Base-by-base conservation (phyloP, 2,888 invertebrate species). In the Hypselothyrea guttata region DNA sequence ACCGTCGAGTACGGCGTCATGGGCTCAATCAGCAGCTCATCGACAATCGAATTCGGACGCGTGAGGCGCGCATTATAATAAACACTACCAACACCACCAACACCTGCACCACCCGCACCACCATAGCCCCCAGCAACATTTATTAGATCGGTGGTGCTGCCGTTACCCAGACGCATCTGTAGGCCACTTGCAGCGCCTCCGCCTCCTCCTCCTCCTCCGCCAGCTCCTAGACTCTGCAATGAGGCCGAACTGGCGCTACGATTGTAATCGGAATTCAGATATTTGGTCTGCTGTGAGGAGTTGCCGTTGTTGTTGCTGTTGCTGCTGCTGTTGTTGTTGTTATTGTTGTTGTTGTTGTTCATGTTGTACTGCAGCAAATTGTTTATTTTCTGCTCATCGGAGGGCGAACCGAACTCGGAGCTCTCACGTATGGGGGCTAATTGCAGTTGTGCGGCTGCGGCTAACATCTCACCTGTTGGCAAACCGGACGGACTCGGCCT, bases 401-500 rank as follows among this genome's bases (percentile, higher is more conserved):
- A 87, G 57, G 90, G 89, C 74, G 89, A 90, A 84, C 90, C 89
- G 74, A 90, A 89, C 86, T 90, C 90, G 74, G 89, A 89, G 67
- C 87, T 86, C 70, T 90, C 90, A 61, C 90, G 89, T 76, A 90
- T 90, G 71, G 90, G 90, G 85, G 90, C 89, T 89, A 90, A 90
- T 81, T 89, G 90, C 81, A 89, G 87, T 87, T 89, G 90, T 86
- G 88, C 87, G 44, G 70, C 78, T 73, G 87, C 87, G 76, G 88
- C 88, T 88, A 89, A 87, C 89, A 89, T 89, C 90, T 90, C 90
- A 90, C 90, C 90, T 90, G 90, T 88, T 62, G 89, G 86, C 91
- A 92, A 90, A 90, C 92, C 92, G 89, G 92, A 90, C 75, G 91
- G 91, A 83, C 91, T 91, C 53, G 91, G 90, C 65, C 92, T 90